Evolutionary conservation across 1,140 invertebrate species (phyloP).

Genomic region (Palaemon carinicauda): DNA sequence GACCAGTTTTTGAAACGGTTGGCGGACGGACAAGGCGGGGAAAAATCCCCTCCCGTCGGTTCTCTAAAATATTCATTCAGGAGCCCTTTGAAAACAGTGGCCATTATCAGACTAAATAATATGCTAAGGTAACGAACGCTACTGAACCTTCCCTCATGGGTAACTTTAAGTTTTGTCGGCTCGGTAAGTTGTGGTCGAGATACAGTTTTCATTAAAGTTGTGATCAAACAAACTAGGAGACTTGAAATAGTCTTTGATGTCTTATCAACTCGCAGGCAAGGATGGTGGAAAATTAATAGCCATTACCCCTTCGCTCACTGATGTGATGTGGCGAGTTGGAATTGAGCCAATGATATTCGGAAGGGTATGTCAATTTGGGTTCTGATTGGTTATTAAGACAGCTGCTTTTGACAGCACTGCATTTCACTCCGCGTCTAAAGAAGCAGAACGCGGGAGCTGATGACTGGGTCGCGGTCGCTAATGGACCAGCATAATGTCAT

Average conservation of each 20-base stretch:
- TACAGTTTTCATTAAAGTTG: slow-evolving; percentile 55
- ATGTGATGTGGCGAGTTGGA: slow-evolving; percentile 29
- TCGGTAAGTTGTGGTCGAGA: slow-evolving; percentile 42
- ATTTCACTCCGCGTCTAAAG: slow-evolving; percentile 20
- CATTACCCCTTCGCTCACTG: slow-evolving; percentile 40
- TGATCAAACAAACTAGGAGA: slow-evolving; percentile 50
- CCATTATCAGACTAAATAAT: slow-evolving; percentile 14
- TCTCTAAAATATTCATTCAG: slow-evolving; percentile 24
- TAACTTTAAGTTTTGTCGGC: slow-evolving; percentile 34
- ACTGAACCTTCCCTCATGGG: slow-evolving; percentile 4
- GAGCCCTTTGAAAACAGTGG: neutral
- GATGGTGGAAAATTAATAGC: slow-evolving; percentile 51
- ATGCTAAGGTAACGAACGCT: slow-evolving; percentile 38
- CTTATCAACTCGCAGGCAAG: neutral
- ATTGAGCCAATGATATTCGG: slow-evolving; percentile 36
- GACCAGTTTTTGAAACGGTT: neutral
- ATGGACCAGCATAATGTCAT: slow-evolving; percentile 28
- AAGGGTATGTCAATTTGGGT: slow-evolving; percentile 30
- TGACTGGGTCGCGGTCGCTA: slow-evolving; percentile 19
- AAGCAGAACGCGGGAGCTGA: slow-evolving; percentile 20
- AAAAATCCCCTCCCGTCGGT: neutral
- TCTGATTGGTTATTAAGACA: slow-evolving; percentile 48
- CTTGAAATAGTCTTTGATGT: slow-evolving; percentile 53
- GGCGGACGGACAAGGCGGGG: neutral
- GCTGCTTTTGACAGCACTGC: slow-evolving; percentile 18